phyloP scores from a whole-genome alignment of 1,140 invertebrate species.

The Polypedilum pembai region DNA sequence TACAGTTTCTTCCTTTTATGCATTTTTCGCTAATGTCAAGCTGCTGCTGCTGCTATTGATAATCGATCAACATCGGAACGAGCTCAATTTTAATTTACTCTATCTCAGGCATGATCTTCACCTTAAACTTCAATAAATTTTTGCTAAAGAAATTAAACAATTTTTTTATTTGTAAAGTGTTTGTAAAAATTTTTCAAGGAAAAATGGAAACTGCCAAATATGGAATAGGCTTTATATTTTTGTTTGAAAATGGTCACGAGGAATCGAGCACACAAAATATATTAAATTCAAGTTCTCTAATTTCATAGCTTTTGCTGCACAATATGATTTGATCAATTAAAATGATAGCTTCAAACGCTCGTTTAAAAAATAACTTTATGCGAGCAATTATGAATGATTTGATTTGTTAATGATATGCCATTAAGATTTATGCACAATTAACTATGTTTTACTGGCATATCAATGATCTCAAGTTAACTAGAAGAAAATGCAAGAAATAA shows the following conservation, averaged over 20 bases:
- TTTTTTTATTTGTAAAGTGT: not conserved
- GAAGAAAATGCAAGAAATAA: too few species aligned
- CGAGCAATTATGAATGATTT: too few species aligned
- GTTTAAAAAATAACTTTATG: not conserved
- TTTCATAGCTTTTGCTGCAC: not conserved
- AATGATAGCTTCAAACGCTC: not conserved
- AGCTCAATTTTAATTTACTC: not conserved
- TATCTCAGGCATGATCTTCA: not conserved
- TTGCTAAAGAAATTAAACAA: not conserved
- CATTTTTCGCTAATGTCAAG: not conserved
- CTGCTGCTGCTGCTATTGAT: not conserved
- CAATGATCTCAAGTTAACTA: not conserved
- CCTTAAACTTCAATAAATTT: slow-evolving; percentile 18
- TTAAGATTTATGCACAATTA: too few species aligned
- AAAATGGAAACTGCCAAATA: not conserved
- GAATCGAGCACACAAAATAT: not conserved
- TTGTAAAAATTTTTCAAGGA: not conserved
- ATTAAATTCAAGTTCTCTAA: not conserved
- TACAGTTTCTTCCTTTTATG: not conserved
- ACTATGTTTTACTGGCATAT: too few species aligned
- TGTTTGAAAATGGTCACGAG: not conserved
- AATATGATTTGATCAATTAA: not conserved
- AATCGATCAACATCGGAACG: not conserved
- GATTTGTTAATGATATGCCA: too few species aligned
- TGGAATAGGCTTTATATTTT: not conserved